Evolutionary conservation across 2,888 invertebrate species (phyloP), one percentile per base, ranked within the genome.

Genomic region (Endomychus coccineus): DNA sequence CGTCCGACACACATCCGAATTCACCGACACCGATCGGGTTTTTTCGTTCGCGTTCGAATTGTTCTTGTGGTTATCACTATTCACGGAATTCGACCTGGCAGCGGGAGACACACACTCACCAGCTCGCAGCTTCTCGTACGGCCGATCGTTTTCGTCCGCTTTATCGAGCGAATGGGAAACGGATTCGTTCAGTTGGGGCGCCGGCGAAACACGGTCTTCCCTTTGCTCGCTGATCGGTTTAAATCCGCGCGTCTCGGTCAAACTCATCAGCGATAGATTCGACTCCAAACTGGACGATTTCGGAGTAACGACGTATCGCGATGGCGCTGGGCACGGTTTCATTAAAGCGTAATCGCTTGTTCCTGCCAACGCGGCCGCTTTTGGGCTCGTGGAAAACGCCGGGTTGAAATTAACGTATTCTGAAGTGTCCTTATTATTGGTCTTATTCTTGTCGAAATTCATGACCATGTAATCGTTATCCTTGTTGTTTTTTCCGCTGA

Each of bases 271-370:
- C n/a, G n/a, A n/a, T n/a, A n/a, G n/a, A 28, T 27, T 50, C 45
- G 42, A 63, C 7, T 31, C 27, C 29, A 40, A 14, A 5, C 43
- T 42, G 34, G n/a, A n/a, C n/a, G n/a, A n/a, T n/a, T n/a, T n/a
- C n/a, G n/a, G n/a, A n/a, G n/a, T n/a, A n/a, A n/a, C n/a, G n/a
- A n/a, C n/a, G n/a, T n/a, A n/a, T n/a, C n/a, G n/a, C n/a, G n/a
- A n/a, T n/a, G n/a, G n/a, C n/a, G n/a, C n/a, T n/a, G n/a, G n/a
- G 23, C 52, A 50, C 2, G 61, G 61, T 41, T 64, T 64, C 58
- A 75, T 67, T 37, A 70, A 58, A 37, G 74, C 71, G 56, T 75
- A 74, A 51, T 72, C 72, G 34, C 69, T 68, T 16, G 42, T 42
- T 11, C 39, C 43, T 21, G 36, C 40, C 21, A 35, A 37, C n/a